Conservation (phyloP, 1,140 invertebrate genomes). For the Daktulosphaira vitifoliae region DNA sequence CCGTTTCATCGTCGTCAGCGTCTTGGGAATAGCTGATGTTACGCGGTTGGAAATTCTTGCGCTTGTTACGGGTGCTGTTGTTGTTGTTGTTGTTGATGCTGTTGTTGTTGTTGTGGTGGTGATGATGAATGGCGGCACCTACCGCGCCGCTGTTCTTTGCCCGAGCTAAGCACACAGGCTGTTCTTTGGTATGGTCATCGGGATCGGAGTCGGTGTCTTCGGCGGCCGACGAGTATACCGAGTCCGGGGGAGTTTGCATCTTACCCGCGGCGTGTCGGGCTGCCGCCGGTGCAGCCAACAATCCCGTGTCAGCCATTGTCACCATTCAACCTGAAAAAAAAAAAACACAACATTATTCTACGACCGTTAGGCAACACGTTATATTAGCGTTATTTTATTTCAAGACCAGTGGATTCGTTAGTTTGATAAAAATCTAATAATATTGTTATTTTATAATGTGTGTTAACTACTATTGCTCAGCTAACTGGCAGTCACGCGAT, state of each 20-base stretch:
- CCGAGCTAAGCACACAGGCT: slow-evolving; percentile 12
- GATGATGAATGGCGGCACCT: background rate
- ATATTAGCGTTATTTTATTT: too few species aligned
- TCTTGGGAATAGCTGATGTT: slow-evolving; percentile 43
- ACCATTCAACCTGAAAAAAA: slow-evolving; percentile 20
- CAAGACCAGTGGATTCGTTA: too few species aligned
- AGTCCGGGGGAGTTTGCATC: slow-evolving; percentile 21
- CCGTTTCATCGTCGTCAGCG: too few species aligned
- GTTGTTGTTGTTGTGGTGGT: background rate
- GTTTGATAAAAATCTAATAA: too few species aligned
- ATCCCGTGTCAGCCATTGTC: slow-evolving; percentile 31
- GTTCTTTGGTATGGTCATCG: background rate
- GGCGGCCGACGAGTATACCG: slow-evolving; percentile 22
- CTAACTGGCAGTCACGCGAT: too few species aligned
- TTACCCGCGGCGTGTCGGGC: slow-evolving; percentile 4
- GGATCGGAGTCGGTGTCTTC: slow-evolving; percentile 17
- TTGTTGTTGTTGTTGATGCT: background rate
- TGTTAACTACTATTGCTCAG: too few species aligned
- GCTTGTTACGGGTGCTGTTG: slow-evolving; percentile 43
- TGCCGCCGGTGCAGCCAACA: slow-evolving; percentile 28
- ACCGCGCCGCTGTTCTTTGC: background rate
- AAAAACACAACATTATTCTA: too few species aligned
- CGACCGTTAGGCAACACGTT: background rate
- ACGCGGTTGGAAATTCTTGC: slow-evolving; percentile 48
- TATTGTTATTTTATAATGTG: too few species aligned